Percentiles rank a stretch among this genome's conserved stretches.
Conservation (phyloP, 1,140 invertebrate genomes). For the Reticulitermes speratus region DNA sequence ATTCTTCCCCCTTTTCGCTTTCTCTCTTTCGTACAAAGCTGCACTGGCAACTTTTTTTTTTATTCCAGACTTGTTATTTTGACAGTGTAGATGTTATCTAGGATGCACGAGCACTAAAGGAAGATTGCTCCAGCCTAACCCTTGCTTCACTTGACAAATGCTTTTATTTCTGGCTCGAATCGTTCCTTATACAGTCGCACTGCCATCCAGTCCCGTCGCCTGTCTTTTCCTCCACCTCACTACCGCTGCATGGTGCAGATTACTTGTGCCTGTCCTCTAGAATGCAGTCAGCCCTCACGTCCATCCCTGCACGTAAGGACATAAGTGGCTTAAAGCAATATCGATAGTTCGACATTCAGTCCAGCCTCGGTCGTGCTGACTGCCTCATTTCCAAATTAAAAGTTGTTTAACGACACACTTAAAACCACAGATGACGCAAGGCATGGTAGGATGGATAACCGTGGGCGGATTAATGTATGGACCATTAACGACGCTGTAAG, state of each 20-base stretch:
- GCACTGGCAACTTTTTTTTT: neutral
- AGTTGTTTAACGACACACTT: too few relatives aligned
- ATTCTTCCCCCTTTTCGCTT: neutral
- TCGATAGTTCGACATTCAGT: too few relatives aligned
- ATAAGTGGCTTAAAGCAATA: too few relatives aligned
- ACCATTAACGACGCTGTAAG: too few relatives aligned
- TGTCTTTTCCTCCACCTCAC: neutral
- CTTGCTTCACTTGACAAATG: conserved; percentile 20
- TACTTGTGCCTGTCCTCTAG: neutral
- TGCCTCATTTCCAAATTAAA: too few relatives aligned
- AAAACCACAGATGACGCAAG: too few relatives aligned
- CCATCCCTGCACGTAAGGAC: too few relatives aligned
- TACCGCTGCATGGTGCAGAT: neutral
- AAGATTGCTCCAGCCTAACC: conserved; percentile 7
- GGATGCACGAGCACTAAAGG: conserved; percentile 25
- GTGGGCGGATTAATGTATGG: too few relatives aligned
- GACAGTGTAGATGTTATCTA: conserved; percentile 16
- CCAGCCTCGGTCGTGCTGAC: too few relatives aligned
- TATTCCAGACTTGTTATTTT: conserved; percentile 17
- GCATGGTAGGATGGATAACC: too few relatives aligned
- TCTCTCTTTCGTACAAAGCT: too few relatives aligned
- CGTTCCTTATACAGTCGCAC: neutral
- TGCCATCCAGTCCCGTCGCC: neutral
- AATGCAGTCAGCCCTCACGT: too few relatives aligned
- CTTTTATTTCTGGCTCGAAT: conserved; percentile 18